phyloP scores from a whole-genome alignment of 2,888 invertebrate species.

The Escarpia spicata region DNA sequence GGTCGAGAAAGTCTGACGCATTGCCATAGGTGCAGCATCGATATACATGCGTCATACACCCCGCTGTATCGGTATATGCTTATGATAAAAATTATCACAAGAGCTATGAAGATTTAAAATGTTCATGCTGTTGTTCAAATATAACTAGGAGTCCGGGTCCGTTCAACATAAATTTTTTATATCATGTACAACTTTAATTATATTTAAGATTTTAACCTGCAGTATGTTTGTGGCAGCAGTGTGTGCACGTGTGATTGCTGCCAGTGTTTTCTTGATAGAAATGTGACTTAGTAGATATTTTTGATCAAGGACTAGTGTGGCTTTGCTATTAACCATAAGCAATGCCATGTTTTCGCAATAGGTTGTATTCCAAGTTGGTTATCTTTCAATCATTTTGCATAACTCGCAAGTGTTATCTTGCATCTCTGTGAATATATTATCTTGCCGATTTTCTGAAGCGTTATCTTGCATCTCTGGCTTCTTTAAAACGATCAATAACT shows the following conservation, averaged over 20 bases:
- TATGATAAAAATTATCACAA: too few relatives aligned
- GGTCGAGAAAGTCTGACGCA: not conserved
- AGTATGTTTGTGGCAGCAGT: not conserved
- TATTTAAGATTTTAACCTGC: too few relatives aligned
- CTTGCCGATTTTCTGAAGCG: not conserved
- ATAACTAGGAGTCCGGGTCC: not conserved
- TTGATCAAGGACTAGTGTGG: not conserved
- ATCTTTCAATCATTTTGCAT: too few relatives aligned
- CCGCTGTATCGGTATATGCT: too few relatives aligned
- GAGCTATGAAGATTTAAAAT: too few relatives aligned
- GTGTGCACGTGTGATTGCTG: not conserved
- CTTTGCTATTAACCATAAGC: not conserved
- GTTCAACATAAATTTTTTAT: not conserved
- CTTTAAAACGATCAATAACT: not conserved
- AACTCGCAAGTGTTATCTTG: too few relatives aligned
- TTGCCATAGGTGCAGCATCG: not conserved
- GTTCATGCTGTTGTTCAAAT: not conserved
- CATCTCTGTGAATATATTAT: not conserved
- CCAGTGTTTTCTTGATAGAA: not conserved
- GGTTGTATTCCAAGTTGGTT: not conserved
- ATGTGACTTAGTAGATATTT: not conserved
- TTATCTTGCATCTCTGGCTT: not conserved
- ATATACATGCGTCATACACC: not conserved
- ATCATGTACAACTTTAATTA: not conserved
- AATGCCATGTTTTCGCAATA: not conserved